These are phyloP conservation scores for Brachycybe producta DNA, from an alignment of 2,888 invertebrate species.

Conservation along the genomic window DNA sequence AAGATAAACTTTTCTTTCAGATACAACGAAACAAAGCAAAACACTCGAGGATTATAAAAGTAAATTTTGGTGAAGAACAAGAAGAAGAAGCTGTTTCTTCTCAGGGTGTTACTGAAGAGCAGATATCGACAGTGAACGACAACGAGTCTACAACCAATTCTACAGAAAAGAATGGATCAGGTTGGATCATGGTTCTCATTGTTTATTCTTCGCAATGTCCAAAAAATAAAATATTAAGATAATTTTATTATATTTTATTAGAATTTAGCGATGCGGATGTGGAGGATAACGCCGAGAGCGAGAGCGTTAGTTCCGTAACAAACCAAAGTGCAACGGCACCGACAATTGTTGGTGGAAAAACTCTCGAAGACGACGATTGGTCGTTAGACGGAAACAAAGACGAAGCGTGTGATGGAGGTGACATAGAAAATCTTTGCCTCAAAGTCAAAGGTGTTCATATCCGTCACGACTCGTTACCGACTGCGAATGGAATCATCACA, in stretches of 20 bases:
- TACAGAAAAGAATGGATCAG: background rate
- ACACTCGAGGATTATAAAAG: background rate
- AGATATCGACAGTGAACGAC: background rate
- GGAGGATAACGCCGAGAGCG: slow-evolving; percentile 34
- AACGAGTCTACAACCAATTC: background rate
- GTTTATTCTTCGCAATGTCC: background rate
- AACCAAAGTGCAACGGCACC: background rate
- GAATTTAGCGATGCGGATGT: slow-evolving; percentile 31
- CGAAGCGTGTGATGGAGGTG: background rate
- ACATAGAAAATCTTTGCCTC: background rate
- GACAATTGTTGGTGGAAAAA: slow-evolving; percentile 5
- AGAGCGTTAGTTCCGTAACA: slow-evolving; percentile 23
- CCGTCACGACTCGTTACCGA: background rate
- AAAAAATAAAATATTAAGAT: background rate
- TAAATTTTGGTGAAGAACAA: background rate
- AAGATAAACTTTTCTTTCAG: background rate
- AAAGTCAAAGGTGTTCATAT: slow-evolving; percentile 3
- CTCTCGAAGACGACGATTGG: background rate
- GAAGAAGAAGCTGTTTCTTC: background rate
- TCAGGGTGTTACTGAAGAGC: too few relatives aligned
- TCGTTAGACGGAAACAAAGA: background rate
- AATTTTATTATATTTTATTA: slow-evolving; percentile 5
- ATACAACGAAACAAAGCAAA: slow-evolving; percentile 3
- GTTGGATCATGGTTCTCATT: too few relatives aligned
- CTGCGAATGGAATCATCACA: background rate